phyloP scores from a whole-genome alignment of 2,113 vertebrate genomes.

The Triplophysa dalaica region DNA sequence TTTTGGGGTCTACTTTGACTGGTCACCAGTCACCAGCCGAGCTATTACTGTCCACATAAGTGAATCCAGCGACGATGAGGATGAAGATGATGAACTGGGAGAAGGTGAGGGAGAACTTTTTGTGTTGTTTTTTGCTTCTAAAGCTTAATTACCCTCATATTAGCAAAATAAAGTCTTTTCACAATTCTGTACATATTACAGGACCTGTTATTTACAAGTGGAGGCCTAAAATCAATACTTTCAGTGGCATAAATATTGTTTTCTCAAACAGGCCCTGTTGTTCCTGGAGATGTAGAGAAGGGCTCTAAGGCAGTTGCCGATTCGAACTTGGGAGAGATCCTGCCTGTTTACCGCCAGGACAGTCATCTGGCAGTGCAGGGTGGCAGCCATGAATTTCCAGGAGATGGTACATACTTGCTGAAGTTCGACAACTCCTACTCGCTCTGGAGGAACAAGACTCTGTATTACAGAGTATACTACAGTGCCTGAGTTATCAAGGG shows the following conservation, averaged over 20 bases:
- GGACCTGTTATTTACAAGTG: neutral
- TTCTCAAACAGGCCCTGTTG: slow-evolving; percentile 75
- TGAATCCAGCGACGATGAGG: slow-evolving; percentile 97
- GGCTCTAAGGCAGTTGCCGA: slow-evolving; percentile 82
- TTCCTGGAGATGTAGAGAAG: slow-evolving; percentile 88
- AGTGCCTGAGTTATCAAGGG: slow-evolving; percentile 71
- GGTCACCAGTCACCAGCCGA: slow-evolving; percentile 88
- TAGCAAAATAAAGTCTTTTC: too few relatives aligned
- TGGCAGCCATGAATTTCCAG: slow-evolving; percentile 93
- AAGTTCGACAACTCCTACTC: slow-evolving; percentile 99
- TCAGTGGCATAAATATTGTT: neutral
- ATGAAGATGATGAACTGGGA: slow-evolving; percentile 86
- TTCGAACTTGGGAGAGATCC: slow-evolving; percentile 86
- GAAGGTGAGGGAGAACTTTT: slow-evolving; percentile 76
- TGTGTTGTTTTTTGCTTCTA: neutral
- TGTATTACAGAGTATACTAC: slow-evolving; percentile 96
- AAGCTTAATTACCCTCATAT: neutral
- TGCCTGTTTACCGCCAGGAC: slow-evolving; percentile 92
- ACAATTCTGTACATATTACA: too few relatives aligned
- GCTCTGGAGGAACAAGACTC: slow-evolving; percentile 94
- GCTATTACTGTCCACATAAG: slow-evolving; percentile 96
- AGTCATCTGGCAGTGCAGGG: slow-evolving; percentile 89
- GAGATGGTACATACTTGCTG: slow-evolving; percentile 93
- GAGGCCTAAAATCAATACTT: neutral
- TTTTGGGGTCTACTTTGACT: slow-evolving; percentile 97